A percentile compares a stretch with the other conserved stretches of the same genome.
Conservation (phyloP, 92 coral and sea anemone genomes). For the Diadumene lineata region DNA sequence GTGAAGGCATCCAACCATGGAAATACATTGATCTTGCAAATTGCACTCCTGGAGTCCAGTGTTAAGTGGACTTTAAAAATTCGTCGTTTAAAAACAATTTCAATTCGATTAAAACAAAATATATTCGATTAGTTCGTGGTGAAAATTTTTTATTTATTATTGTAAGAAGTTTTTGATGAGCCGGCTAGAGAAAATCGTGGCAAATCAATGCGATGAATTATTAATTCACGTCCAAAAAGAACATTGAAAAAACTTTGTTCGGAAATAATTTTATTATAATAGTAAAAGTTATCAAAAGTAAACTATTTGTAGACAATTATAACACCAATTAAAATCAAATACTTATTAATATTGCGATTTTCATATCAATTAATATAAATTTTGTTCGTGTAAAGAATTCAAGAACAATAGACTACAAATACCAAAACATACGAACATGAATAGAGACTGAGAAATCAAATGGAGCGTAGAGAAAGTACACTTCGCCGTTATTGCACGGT, state of each 20-base stretch:
- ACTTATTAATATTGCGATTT: neutral
- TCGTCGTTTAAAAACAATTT: neutral
- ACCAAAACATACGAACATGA: conserved; percentile 29
- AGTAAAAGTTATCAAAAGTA: neutral
- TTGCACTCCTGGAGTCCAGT: neutral
- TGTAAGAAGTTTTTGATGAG: neutral
- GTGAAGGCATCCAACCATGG: conserved; percentile 19
- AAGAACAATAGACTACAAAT: conserved; percentile 18
- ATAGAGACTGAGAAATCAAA: conserved; percentile 18
- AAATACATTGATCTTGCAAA: neutral
- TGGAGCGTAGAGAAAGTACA: conserved; percentile 22
- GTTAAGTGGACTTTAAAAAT: neutral
- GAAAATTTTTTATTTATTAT: too few species aligned
- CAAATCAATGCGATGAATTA: conserved; percentile 56
- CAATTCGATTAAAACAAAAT: neutral
- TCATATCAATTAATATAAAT: too few species aligned
- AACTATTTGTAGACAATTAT: neutral
- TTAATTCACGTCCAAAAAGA: conserved; percentile 25
- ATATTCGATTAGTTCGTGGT: neutral
- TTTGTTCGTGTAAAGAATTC: neutral
- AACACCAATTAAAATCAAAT: neutral
- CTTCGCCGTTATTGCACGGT: conserved; percentile 12
- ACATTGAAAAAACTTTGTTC: conserved; percentile 7
- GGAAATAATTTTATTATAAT: neutral
- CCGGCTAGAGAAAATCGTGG: conserved; percentile 37